phyloP scores from a whole-genome alignment of 2,888 invertebrate genomes.

The Odontothrips loti region DNA sequence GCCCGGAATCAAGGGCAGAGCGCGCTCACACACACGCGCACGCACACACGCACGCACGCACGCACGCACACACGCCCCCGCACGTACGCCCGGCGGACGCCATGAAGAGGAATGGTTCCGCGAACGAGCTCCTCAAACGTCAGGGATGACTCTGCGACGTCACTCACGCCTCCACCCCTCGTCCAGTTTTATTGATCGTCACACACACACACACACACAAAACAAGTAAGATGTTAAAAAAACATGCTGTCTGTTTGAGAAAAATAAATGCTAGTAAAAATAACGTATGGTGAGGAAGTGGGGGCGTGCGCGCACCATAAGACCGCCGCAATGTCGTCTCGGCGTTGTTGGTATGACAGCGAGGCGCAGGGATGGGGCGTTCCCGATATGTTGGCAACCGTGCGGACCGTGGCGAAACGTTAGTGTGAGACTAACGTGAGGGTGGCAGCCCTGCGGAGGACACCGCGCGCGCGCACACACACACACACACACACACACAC shows the following conservation, averaged over 20 bases:
- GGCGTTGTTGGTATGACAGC: too few relatives aligned
- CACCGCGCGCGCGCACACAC: background rate
- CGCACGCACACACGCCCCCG: background rate
- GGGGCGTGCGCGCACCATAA: background rate
- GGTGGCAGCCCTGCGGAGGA: background rate
- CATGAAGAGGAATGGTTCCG: background rate
- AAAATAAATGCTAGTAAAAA: too few relatives aligned
- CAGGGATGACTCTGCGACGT: background rate
- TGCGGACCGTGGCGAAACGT: background rate
- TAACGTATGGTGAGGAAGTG: background rate
- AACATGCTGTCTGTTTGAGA: too few relatives aligned
- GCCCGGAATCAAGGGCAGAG: background rate
- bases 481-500: constrained; percentile 15
- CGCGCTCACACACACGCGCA: background rate
- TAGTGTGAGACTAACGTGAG: constrained; percentile 17
- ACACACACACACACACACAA: too few relatives aligned
- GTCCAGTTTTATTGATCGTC: too few relatives aligned
- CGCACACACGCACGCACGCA: background rate
- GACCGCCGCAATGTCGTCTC: background rate
- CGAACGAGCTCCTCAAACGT: too few relatives aligned
- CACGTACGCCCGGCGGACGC: background rate
- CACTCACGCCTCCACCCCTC: background rate
- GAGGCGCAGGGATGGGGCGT: background rate
- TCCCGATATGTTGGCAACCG: background rate
- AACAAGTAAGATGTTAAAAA: too few relatives aligned